Conservation (phyloP, 2,888 invertebrate species). For the Prenolepis imparis region DNA sequence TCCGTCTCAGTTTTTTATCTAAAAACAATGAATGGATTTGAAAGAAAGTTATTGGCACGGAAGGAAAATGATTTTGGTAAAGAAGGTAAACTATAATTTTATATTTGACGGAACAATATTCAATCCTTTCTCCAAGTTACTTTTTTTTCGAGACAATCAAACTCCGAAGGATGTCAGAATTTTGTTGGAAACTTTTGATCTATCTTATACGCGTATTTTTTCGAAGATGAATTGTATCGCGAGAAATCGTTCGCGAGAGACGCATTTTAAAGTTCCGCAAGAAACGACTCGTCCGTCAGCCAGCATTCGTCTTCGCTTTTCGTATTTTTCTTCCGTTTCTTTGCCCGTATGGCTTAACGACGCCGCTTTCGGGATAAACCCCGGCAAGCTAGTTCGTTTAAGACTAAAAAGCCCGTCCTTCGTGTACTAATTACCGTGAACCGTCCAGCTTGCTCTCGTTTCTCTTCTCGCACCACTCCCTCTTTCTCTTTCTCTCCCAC, state of each 20-base stretch:
- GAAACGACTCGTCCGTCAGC: constrained; percentile 37
- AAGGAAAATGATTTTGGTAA: not conserved
- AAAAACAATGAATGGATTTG: not conserved
- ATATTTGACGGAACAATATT: not conserved
- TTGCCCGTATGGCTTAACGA: constrained; percentile 62
- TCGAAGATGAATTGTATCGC: constrained; percentile 28
- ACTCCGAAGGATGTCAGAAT: not conserved
- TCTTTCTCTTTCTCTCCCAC: not conserved
- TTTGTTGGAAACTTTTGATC: constrained; percentile 1
- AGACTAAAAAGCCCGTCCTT: constrained; percentile 72
- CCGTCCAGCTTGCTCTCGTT: constrained; percentile 22
- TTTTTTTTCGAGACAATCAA: constrained; percentile 16
- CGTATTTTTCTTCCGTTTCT: constrained; percentile 46
- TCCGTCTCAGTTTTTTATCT: not conserved
- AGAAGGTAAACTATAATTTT: not conserved
- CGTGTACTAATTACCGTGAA: constrained; percentile 80
- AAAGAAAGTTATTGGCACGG: not conserved
- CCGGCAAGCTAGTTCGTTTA: constrained; percentile 72
- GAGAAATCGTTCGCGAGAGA: constrained; percentile 33
- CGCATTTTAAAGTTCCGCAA: constrained; percentile 47
- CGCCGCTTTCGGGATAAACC: constrained; percentile 68
- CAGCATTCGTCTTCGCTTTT: constrained; percentile 41
- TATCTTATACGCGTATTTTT: constrained; percentile 8
- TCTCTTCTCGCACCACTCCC: constrained; percentile 3
- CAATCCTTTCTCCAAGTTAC: not conserved